Base-by-base conservation (phyloP, 2,113 vertebrate species). In the Redunca redunca region DNA sequence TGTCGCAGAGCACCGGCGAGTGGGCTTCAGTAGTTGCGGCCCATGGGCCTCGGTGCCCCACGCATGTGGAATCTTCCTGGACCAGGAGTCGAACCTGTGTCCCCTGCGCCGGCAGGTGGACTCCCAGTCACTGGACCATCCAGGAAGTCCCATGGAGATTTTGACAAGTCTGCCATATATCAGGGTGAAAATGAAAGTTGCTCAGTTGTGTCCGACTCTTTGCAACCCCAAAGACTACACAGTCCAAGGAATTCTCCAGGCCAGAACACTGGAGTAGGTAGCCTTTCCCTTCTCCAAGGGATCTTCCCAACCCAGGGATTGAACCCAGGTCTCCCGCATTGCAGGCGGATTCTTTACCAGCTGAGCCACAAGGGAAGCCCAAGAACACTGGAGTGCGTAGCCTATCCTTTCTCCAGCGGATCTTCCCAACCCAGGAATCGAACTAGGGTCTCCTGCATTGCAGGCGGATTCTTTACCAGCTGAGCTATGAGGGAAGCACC, bases 291-390 rank as follows among this genome's bases (percentile, higher is more conserved):
- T 40, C 21, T 71, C 19, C 67, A 71, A 1, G 19, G n/a, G 10
- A 23, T 71, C 21, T 23, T 40, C n/a, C n/a, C 67, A 40, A 71
- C 19, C n/a, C 19, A 71, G n/a, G n/a, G 5, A 6, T 40, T 0
- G 0, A 71, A 71, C 10, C 5, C 5, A 6, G 9, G 5, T 71
- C 19, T 71, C 67, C 19, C 0, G 0, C 19, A 13, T 23, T 23
- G 67, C 5, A 3, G n/a, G 19, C 0, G 0, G 67, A 36, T 71
- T 40, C 67, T 40, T 71, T 71, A 36, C n/a, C n/a, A 21, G n/a
- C n/a, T 71, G 64, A 71, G n/a, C 64, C 64, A 11, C 17, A 36
- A 21, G n/a, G 17, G 64, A 71, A 36, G 17, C 64, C n/a, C n/a
- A 36, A 71, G 64, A 36, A 36, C 19, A 36, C n/a, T 71, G n/a